Percentiles rank a stretch among this genome's conserved stretches.
These are phyloP conservation scores for Pilophorus perplexus DNA, from an alignment of 2,888 invertebrate genomes.

Conservation along the genomic window DNA sequence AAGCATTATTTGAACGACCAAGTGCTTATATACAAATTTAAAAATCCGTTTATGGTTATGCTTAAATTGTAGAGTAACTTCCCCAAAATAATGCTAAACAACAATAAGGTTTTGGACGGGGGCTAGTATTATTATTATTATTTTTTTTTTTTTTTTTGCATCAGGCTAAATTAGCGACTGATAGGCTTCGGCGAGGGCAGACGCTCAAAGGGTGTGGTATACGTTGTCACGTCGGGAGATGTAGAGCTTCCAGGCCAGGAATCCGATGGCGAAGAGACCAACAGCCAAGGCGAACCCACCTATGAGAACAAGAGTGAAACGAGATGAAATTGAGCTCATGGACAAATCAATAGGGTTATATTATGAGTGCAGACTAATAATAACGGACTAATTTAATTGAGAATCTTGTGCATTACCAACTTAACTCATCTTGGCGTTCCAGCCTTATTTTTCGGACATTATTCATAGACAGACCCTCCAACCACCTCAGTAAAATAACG, in stretches of 20 bases:
- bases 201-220: slow-evolving; percentile 79
- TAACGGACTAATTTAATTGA: background rate
- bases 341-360: too few species aligned
- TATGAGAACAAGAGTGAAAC: slow-evolving; percentile 48
- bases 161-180: slow-evolving; percentile 16
- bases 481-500: too few species aligned
- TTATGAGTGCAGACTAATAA: too few species aligned
- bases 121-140: slow-evolving; percentile 9
- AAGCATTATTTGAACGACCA: slow-evolving; percentile 9
- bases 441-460: too few species aligned
- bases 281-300: slow-evolving; percentile 82
- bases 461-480: too few species aligned
- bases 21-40: slow-evolving; percentile 26
- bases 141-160: background rate
- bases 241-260: slow-evolving; percentile 84
- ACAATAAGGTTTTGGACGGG: slow-evolving; percentile 22
- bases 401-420: background rate
- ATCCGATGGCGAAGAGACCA: slow-evolving; percentile 74
- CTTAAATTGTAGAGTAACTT: slow-evolving; percentile 5
- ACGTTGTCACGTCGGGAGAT: slow-evolving; percentile 82
- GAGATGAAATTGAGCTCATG: background rate
- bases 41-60: background rate
- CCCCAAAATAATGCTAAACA: slow-evolving; percentile 29
- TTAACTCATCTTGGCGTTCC: slow-evolving; percentile 1
- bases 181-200: background rate